These are phyloP conservation scores for Prionailurus bengalensis DNA, from an alignment of 2,113 vertebrate species.

Conservation along the genomic window DNA sequence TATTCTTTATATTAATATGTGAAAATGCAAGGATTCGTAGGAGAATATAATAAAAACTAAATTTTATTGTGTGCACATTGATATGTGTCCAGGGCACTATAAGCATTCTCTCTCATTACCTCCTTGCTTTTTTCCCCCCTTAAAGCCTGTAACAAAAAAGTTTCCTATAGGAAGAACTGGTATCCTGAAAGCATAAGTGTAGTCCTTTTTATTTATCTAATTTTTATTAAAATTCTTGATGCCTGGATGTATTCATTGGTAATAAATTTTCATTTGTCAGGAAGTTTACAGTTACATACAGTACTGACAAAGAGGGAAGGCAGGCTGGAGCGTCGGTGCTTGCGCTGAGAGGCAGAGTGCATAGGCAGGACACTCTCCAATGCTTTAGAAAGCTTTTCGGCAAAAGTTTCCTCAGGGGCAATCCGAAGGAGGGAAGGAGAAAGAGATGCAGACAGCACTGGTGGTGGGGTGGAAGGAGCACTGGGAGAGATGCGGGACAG, in stretches of 20 bases:
- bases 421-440: slow-evolving; percentile 90
- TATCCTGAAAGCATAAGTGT: slow-evolving; percentile 69
- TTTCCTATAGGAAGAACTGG: slow-evolving; percentile 39
- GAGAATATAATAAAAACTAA: slow-evolving; percentile 47
- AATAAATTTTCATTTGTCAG: slow-evolving; percentile 91
- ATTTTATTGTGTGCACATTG: slow-evolving; percentile 3
- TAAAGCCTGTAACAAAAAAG: slow-evolving; percentile 39
- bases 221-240: slow-evolving; percentile 77
- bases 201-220: slow-evolving; percentile 70
- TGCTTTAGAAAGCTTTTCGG: slow-evolving; percentile 97
- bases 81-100: background rate
- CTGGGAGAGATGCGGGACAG: slow-evolving; percentile 91
- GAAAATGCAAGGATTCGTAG: slow-evolving; percentile 43
- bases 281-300: slow-evolving; percentile 93
- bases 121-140: slow-evolving; percentile 36
- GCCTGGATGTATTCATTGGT: slow-evolving; percentile 92
- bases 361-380: slow-evolving; percentile 98
- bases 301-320: slow-evolving; percentile 97
- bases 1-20: slow-evolving; percentile 44
- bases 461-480: slow-evolving; percentile 92
- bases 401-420: slow-evolving; percentile 95
- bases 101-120: slow-evolving; percentile 58
- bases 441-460: slow-evolving; percentile 89
- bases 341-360: slow-evolving; percentile 92
- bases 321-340: slow-evolving; percentile 96